phyloP scores from a whole-genome alignment of 2,113 vertebrate species.

The Rhinogobius similis region DNA sequence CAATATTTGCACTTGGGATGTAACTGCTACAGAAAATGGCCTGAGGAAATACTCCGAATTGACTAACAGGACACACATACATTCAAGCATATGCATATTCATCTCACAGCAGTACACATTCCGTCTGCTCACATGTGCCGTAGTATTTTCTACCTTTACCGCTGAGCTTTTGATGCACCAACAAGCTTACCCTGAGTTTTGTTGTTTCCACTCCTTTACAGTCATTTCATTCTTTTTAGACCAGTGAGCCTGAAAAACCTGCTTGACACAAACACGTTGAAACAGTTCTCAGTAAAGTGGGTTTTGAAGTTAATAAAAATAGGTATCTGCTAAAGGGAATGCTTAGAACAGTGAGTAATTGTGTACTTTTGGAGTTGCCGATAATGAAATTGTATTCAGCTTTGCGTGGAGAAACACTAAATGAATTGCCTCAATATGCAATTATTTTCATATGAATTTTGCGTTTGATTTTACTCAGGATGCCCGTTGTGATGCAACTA shows the following conservation, averaged over 20 bases:
- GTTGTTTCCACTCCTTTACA: background rate
- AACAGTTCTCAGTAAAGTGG: background rate
- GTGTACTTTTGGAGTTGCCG: too few relatives aligned
- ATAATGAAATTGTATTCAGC: too few relatives aligned
- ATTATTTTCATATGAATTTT: background rate
- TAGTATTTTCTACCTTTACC: background rate
- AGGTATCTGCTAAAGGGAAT: background rate
- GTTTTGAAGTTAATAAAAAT: background rate
- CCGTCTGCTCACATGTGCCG: background rate
- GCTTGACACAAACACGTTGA: background rate
- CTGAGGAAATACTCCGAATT: background rate
- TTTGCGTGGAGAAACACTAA: background rate
- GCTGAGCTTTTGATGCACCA: background rate
- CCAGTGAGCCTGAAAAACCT: background rate
- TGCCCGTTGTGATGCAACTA: background rate
- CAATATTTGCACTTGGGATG: background rate
- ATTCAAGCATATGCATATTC: background rate
- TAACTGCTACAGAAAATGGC: background rate
- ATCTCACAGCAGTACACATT: background rate
- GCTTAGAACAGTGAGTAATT: background rate
- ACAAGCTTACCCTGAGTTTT: background rate
- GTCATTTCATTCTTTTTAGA: background rate
- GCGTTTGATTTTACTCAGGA: background rate
- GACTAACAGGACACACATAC: background rate
- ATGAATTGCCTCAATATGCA: background rate